Evolutionary conservation across 2,113 vertebrate species (phyloP), one percentile per base, ranked within the genome.

Genomic region (Tor tambroides): DNA sequence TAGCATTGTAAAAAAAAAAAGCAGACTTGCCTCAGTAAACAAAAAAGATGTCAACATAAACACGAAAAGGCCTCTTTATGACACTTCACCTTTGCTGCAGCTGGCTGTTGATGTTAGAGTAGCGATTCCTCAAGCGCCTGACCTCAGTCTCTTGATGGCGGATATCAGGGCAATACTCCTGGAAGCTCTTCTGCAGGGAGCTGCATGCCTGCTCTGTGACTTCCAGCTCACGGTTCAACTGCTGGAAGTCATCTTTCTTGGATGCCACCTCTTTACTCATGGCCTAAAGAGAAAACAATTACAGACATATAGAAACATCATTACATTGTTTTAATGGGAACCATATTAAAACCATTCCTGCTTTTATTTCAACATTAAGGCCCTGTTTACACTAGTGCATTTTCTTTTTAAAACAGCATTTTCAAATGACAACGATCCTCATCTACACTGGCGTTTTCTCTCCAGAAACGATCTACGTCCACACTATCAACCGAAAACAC

Each of bases 91-190:
- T 92, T 38, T 96, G 93, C 72, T 97, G 95, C 85, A 99, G 91
- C 92, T 99, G 97, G 89, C 96, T 96, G 0, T 92, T 95, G 51
- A 97, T 88, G 0, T 92, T 94, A 0, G 96, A 92, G 90, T 96
- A 98, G 86, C 98, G 97, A 74, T 97, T 97, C 0, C 95, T 97
- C 91, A 99, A 96, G 43, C 91, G 93, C 77, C 95, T 96, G 80
- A 99, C 98, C 87, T 95, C 93, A 0, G 91, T 86, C 91, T 95
- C 95, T 91, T 99, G 98, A 6, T 93, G 93, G 0, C 92, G 93
- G 88, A 99, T 93, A 90, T 99, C 97, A 0, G 96, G 97, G 88
- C 97, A 99, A 92, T 94, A 98, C 91, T 99, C 98, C 23, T 92
- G 94, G 91, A 96, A 97, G 56, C 94, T 93, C 90, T 95, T 96